Percentiles rank a stretch among this genome's conserved stretches.
Evolutionary conservation across 2,888 invertebrate genomes (phyloP).

Genomic region (Drosophila fulvimacula): DNA sequence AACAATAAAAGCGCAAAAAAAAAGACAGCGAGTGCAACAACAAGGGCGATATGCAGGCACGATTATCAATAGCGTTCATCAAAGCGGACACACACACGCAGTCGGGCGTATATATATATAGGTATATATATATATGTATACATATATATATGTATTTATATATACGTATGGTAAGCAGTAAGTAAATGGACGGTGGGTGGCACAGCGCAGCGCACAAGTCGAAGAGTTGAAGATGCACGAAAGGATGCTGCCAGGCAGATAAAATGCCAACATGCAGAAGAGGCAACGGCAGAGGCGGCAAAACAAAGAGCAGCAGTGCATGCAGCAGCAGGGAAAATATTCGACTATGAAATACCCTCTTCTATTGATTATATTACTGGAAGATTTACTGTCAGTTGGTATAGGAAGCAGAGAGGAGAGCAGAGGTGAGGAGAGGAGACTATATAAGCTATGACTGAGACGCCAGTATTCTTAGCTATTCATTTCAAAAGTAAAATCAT

Average conservation of each 20-base stretch:
- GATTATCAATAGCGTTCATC: slow-evolving; percentile 72
- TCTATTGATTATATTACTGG: neutral
- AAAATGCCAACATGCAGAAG: slow-evolving; percentile 39
- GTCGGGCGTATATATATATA: neutral
- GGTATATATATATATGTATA: neutral
- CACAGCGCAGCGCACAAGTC: slow-evolving; percentile 3
- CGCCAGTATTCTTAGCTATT: too few species aligned
- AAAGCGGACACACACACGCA: slow-evolving; percentile 19
- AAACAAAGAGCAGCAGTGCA: slow-evolving; percentile 5
- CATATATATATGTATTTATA: neutral
- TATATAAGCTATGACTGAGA: too few species aligned
- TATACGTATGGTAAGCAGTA: slow-evolving; percentile 11
- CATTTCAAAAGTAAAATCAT: too few species aligned
- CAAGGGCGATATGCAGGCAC: slow-evolving; percentile 37
- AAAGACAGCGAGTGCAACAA: slow-evolving; percentile 31
- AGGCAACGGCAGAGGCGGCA: neutral
- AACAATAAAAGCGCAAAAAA: slow-evolving; percentile 48
- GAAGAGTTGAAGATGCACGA: slow-evolving; percentile 29
- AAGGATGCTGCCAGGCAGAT: slow-evolving; percentile 36
- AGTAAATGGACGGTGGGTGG: slow-evolving; percentile 27
- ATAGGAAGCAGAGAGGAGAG: too few species aligned
- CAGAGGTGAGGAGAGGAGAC: too few species aligned
- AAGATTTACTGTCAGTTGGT: neutral
- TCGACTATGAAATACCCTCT: slow-evolving; percentile 15
- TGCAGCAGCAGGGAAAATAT: neutral